Percentiles rank a stretch among this genome's conserved stretches.
phyloP scores from a whole-genome alignment of 2,888 invertebrate genomes.

The Perdita meconis region DNA sequence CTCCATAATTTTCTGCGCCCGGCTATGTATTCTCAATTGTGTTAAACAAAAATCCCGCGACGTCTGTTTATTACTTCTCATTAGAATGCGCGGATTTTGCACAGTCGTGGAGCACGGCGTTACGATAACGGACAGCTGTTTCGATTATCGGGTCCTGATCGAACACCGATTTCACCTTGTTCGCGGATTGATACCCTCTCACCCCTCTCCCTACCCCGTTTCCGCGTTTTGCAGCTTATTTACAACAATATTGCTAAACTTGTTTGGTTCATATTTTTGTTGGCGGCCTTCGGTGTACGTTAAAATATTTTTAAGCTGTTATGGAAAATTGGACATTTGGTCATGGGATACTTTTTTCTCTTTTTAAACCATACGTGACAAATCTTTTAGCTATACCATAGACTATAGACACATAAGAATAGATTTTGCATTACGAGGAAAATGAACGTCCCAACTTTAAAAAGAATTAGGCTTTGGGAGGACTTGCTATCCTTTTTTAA shows the following conservation, averaged over 20 bases:
- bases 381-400: too few relatives aligned
- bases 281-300: too few relatives aligned
- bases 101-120: neutral
- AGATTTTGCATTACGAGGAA: too few relatives aligned
- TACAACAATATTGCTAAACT: constrained; percentile 53
- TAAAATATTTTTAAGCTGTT: too few relatives aligned
- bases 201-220: neutral
- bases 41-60: constrained; percentile 43
- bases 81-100: constrained; percentile 37
- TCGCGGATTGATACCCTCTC: constrained; percentile 5
- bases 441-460: too few relatives aligned
- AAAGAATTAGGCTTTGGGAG: too few relatives aligned
- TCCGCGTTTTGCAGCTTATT: constrained; percentile 37
- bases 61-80: constrained; percentile 52
- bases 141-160: constrained; percentile 48
- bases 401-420: too few relatives aligned
- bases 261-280: constrained; percentile 25
- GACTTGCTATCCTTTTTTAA: too few relatives aligned
- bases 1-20: constrained; percentile 48
- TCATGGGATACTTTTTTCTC: too few relatives aligned
- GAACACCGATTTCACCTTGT: constrained; percentile 39
- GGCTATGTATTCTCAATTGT: constrained; percentile 38
- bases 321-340: too few relatives aligned
- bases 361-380: too few relatives aligned
- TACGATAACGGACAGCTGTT: constrained; percentile 44